Evolutionary conservation across 2,888 invertebrate genomes (phyloP).

Genomic region (Diadegma fenestrale): DNA sequence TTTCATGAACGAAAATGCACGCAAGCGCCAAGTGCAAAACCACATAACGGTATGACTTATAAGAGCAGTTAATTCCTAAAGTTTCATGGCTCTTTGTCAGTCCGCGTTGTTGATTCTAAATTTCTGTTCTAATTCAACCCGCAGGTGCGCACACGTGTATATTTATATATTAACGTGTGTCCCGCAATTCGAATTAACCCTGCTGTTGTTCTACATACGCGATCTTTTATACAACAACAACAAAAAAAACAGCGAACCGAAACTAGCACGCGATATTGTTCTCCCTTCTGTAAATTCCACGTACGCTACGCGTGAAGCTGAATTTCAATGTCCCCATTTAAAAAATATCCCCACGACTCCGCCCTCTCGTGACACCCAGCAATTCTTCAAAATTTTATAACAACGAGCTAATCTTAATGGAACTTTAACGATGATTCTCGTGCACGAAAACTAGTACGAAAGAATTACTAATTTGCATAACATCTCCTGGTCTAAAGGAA

Average conservation of each 20-base stretch:
- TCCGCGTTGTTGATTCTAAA: slow-evolving; percentile 55
- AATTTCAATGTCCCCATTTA: slow-evolving; percentile 11
- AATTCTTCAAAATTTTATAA: slow-evolving; percentile 25
- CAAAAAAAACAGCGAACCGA: slow-evolving; percentile 5
- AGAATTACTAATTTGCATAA: slow-evolving; percentile 1
- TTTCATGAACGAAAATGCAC: slow-evolving; percentile 49
- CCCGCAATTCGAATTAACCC: slow-evolving; percentile 23
- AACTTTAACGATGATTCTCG: slow-evolving; percentile 34
- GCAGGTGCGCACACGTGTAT: not conserved
- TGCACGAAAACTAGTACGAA: not conserved
- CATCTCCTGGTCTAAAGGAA: not conserved
- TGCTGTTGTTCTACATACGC: slow-evolving; percentile 21
- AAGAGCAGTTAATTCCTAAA: slow-evolving; percentile 72
- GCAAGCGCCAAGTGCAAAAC: slow-evolving; percentile 55
- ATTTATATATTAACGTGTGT: slow-evolving; percentile 19
- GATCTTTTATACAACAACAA: slow-evolving; percentile 8
- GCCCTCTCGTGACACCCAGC: slow-evolving; percentile 17
- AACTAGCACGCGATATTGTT: slow-evolving; percentile 36
- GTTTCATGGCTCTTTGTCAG: slow-evolving; percentile 66
- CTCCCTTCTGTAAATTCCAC: slow-evolving; percentile 11
- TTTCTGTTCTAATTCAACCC: slow-evolving; percentile 54
- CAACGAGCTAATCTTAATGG: slow-evolving; percentile 8
- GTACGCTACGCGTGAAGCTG: not conserved
- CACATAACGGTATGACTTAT: slow-evolving; percentile 48
- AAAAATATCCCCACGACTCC: slow-evolving; percentile 15